Conservation (phyloP, 2,888 invertebrate genomes). For the Apantesis nais region DNA sequence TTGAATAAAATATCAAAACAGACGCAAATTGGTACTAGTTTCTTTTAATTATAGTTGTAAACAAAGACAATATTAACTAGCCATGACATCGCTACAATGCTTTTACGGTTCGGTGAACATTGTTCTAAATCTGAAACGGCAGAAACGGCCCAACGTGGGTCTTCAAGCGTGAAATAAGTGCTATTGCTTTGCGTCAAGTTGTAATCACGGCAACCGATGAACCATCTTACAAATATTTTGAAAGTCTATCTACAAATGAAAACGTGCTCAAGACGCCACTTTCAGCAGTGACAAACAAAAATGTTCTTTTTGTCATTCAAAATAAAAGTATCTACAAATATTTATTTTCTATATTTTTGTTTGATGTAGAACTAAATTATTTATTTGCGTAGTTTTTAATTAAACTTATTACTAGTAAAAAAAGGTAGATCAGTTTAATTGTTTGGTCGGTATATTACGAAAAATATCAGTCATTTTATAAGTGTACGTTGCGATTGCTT, state of each 20-base stretch:
- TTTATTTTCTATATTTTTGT: background rate
- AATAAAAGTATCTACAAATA: background rate
- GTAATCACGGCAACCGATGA: slow-evolving; percentile 47
- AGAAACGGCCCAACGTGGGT: slow-evolving; percentile 46
- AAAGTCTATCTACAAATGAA: background rate
- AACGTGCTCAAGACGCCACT: background rate
- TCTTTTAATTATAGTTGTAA: slow-evolving; percentile 27
- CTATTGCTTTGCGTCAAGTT: slow-evolving; percentile 63
- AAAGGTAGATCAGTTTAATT: background rate
- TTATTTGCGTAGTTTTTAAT: background rate
- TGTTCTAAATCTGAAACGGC: slow-evolving; percentile 51
- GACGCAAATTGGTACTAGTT: background rate
- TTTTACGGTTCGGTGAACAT: slow-evolving; percentile 64
- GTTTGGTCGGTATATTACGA: slow-evolving; percentile 17
- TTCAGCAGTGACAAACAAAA: background rate
- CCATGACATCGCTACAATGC: slow-evolving; percentile 62
- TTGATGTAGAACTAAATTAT: background rate
- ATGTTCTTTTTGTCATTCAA: background rate
- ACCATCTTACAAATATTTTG: slow-evolving; percentile 29
- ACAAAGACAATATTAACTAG: slow-evolving; percentile 52
- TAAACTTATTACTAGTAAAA: background rate
- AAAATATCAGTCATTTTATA: slow-evolving; percentile 48
- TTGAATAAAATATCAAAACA: background rate
- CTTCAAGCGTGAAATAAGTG: slow-evolving; percentile 61
- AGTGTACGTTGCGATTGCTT: too few species aligned